Evolutionary conservation across 2,797 vertebrate species (phyloP).

Genomic region (Mareca penelope): DNA sequence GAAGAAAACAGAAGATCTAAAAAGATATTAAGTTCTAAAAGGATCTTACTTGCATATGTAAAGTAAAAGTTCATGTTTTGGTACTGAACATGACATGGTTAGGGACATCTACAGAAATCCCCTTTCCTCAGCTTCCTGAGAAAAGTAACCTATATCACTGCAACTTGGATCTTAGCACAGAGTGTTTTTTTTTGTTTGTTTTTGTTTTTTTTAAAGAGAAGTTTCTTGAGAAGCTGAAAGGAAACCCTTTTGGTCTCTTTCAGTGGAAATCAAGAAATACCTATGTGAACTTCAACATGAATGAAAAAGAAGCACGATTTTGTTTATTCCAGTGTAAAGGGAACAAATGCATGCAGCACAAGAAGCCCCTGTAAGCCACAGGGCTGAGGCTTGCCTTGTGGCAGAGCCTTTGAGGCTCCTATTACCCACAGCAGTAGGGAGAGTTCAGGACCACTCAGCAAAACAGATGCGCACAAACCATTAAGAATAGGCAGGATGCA

Average conservation of each 20-base stretch:
- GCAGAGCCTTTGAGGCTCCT: background rate
- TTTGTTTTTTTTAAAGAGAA: no score
- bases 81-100: background rate
- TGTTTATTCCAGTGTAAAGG: background rate
- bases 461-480: background rate
- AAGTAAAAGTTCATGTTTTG: background rate
- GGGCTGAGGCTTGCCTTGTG: rapidly evolving
- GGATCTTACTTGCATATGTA: background rate
- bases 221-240: background rate
- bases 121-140: background rate
- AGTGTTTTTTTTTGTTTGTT: no score
- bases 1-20: background rate
- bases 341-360: background rate
- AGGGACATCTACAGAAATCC: background rate
- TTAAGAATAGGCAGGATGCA: background rate
- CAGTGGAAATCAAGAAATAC: background rate
- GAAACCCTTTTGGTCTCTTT: background rate
- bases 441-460: background rate
- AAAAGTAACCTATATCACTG: no score
- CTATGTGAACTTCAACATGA: background rate
- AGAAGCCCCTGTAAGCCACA: rapidly evolving
- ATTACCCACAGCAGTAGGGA: background rate
- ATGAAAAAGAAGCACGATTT: background rate
- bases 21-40: background rate
- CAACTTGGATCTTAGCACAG: no score